Percentiles rank a stretch among this genome's conserved stretches.
Evolutionary conservation across 2,797 vertebrate species (phyloP).

Genomic region (Schizopygopsis malacanthus): DNA sequence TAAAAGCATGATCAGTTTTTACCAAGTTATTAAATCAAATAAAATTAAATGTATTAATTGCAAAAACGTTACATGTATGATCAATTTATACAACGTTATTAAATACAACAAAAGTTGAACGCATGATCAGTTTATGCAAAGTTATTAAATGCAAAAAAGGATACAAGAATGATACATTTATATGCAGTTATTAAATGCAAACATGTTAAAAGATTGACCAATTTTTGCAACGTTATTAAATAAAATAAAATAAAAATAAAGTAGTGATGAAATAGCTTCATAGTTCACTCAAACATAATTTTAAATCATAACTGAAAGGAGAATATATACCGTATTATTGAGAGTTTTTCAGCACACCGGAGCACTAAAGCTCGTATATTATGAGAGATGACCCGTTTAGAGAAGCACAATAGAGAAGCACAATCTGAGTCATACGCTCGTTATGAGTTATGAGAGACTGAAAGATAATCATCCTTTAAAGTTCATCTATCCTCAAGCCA

Average conservation of each 20-base stretch:
- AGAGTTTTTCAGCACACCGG: neutral
- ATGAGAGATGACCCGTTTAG: neutral
- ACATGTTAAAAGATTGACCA: neutral
- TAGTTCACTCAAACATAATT: neutral
- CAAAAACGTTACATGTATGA: neutral
- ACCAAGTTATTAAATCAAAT: too few species aligned
- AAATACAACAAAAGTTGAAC: neutral
- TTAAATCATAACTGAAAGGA: neutral
- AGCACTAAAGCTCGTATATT: neutral
- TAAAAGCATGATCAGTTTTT: too few species aligned
- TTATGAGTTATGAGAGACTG: constrained; percentile 7
- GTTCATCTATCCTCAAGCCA: neutral
- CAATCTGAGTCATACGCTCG: constrained; percentile 7
- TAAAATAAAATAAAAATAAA: neutral
- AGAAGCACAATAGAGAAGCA: neutral
- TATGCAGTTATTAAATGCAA: neutral
- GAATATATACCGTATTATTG: neutral
- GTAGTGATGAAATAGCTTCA: neutral
- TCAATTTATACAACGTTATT: neutral
- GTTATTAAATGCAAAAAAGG: neutral
- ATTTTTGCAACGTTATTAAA: neutral
- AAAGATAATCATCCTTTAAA: neutral
- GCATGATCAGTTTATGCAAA: neutral
- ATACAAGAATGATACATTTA: neutral
- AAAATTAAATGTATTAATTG: neutral